Base-by-base conservation (phyloP, 2,888 invertebrate genomes). In the Epistrophella euchroma region DNA sequence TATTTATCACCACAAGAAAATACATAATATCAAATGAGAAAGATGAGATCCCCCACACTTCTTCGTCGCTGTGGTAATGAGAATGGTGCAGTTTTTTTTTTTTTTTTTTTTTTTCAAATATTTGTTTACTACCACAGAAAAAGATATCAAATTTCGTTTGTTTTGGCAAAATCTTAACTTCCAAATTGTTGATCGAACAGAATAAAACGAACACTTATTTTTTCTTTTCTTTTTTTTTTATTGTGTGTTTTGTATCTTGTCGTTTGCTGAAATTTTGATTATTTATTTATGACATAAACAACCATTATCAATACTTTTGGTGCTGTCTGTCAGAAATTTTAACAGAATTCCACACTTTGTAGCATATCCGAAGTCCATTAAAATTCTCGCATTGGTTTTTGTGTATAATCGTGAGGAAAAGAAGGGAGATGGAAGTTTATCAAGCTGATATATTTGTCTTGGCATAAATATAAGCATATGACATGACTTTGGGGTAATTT, bases 1-100 rank as follows among this genome's bases (percentile, higher is more conserved):
- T 56, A 7, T 56, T 56, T 35, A 56, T 28, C 6, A 56, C 56
- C 56, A 56, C 56, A 56, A 56, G 32, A 56, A 35, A 56, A 32
- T 11, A 32, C 35, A 28, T 28, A 28, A 28, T 28, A 56, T 56
- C 56, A 47, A 17, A 32, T 56, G 32, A 56, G 32, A 56, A 56
- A 32, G 9, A 45, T 56, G 32, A 32, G 32, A 56, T 35, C 17
- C 56, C 11, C 35, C 32, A 17, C 32, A 17, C 55, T 55, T 32
- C 32, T 32, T 28, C 55, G 32, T 32, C n/a, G n/a, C 7, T 32
- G n/a, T 56, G 17, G 17, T 35, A 17, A 56, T 47, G 19, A 19
- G 19, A 47, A 10, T 25, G 45, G 0, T 10, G 45, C 19, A 19
- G 17, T 19, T 47, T 45, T 37, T 11, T 37, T 11, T 2, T 1